Conservation (phyloP, 2,797 vertebrate genomes). For the Bucorvus abyssinicus region DNA sequence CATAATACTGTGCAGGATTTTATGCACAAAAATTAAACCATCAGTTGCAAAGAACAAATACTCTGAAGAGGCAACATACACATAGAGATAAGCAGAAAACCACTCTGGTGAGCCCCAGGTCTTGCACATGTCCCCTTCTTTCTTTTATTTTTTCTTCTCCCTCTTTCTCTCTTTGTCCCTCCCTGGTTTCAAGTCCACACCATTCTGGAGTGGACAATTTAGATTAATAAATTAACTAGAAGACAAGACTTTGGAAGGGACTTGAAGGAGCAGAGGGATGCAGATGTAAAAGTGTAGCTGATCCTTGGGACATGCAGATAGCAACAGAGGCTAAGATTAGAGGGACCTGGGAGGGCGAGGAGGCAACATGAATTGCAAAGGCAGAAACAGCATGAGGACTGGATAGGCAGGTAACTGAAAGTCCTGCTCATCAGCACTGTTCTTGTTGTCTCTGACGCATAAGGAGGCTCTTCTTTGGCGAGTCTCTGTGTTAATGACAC, state of each 20-base stretch:
- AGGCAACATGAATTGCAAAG: fast-evolving
- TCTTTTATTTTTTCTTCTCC: background rate
- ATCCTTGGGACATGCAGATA: background rate
- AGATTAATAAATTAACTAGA: background rate
- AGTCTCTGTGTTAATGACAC: background rate
- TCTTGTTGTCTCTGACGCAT: background rate
- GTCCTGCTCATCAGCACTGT: background rate
- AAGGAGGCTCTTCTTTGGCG: background rate
- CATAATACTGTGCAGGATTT: background rate
- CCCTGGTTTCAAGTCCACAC: background rate
- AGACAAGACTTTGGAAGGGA: background rate
- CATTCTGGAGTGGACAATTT: background rate
- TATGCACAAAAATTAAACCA: background rate
- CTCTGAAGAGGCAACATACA: background rate
- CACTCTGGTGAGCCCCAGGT: background rate
- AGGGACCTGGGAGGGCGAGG: background rate
- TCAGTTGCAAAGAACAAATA: background rate
- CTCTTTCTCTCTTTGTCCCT: background rate
- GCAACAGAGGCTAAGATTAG: background rate
- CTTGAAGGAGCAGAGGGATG: background rate
- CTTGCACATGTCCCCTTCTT: background rate
- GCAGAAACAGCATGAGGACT: background rate
- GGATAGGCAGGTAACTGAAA: background rate
- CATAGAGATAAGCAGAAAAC: background rate
- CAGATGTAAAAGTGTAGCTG: background rate